Conservation (phyloP, 2,113 vertebrate genomes). For the Saimiri boliviensis region DNA sequence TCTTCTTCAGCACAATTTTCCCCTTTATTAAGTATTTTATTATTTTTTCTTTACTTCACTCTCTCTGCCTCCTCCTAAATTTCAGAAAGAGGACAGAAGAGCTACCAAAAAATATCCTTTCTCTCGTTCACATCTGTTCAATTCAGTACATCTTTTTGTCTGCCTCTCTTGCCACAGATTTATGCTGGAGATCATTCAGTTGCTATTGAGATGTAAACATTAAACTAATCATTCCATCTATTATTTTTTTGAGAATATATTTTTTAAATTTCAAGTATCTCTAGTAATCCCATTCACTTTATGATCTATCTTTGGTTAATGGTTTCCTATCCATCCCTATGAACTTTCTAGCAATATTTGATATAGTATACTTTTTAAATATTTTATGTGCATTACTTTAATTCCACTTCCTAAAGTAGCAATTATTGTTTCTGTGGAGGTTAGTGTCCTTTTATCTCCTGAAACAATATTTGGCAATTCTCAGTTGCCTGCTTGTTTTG, state of each 20-base stretch:
- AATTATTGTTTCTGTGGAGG: background rate
- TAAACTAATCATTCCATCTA: background rate
- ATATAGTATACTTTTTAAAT: background rate
- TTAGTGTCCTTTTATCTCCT: background rate
- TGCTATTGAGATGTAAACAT: background rate
- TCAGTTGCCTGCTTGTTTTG: background rate
- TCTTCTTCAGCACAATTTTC: background rate
- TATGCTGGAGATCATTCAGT: background rate
- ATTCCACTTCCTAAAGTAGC: background rate
- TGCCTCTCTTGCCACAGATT: background rate
- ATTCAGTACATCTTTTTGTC: background rate
- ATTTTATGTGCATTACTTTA: background rate
- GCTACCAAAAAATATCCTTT: background rate
- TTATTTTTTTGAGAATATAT: background rate
- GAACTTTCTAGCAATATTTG: background rate
- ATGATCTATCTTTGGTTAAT: background rate
- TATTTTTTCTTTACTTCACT: background rate
- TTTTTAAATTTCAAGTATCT: background rate
- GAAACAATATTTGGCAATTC: background rate
- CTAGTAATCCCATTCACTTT: no score
- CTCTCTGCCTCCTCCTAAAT: background rate
- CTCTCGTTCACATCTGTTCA: background rate
- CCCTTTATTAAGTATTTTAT: background rate
- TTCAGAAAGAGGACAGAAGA: background rate
- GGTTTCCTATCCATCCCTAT: background rate